Evolutionary conservation across 2,888 invertebrate species (phyloP), one percentile per base, ranked within the genome.

Genomic region (Melinopterus prodromus): DNA sequence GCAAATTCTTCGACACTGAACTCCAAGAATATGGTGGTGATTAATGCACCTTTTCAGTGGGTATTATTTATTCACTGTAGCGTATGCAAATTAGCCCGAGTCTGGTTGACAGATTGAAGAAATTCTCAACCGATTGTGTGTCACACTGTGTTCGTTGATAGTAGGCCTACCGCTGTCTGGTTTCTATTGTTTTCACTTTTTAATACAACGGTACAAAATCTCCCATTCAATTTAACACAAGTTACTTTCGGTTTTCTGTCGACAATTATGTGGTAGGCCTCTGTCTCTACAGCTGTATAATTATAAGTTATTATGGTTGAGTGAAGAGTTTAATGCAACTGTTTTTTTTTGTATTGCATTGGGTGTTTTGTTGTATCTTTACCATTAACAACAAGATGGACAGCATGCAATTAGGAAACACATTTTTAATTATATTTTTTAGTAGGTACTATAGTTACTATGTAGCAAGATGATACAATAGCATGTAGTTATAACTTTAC

Each of bases 101-200:
- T 53, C 53, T 12, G 12, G 53, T 53, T 53, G 53, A 53, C 53
- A 53, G 53, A 53, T 53, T 53, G 53, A 53, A 53, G 53, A 53
- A 53, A 53, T 53, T 12, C 53, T 7, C 5, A 53, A 1, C 53
- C 7, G 7, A 53, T 53, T 9, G 53, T 53, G 53, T 53, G 53
- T 53, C 53, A 53, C 53, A 53, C 53, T 7, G 53, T 53, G 9
- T 9, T 53, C 26, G 53, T 53, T 53, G 5, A 53, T 53, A 53
- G 53, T 53, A 12, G 53, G 53, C 12, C 53, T 53, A 53, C 9
- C 12, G 12, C 53, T 53, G 53, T 53, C 53, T 53, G 53, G 53
- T 53, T 53, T 53, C 53, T 53, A 53, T 53, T 53, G 53, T 53
- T 53, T 53, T 53, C 53, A 53, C 53, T 53, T 53, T 53, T 53